A percentile compares a stretch with the other conserved stretches of the same genome.
phyloP scores from a whole-genome alignment of 1,140 invertebrate species.

The Drosophila malerkotliana region DNA sequence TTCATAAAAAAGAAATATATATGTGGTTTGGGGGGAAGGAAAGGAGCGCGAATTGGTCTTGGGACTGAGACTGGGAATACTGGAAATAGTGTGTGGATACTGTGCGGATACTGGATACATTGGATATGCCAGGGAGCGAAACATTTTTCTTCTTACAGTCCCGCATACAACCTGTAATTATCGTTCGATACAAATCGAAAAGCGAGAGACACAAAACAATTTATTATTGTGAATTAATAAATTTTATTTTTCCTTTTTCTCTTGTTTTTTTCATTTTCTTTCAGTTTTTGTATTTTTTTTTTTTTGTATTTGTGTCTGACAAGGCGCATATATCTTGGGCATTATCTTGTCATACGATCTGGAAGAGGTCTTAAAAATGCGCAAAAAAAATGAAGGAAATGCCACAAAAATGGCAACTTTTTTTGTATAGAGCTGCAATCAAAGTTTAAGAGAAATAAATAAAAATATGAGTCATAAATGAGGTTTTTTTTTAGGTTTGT shows the following conservation, averaged over 20 bases:
- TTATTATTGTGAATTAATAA: constrained; percentile 80
- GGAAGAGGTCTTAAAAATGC: constrained; percentile 46
- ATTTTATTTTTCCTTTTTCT: constrained; percentile 61
- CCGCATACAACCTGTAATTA: constrained; percentile 66
- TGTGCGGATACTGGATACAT: background rate
- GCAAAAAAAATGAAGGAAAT: constrained; percentile 9
- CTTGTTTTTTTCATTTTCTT: constrained; percentile 38
- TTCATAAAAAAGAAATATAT: constrained; percentile 1
- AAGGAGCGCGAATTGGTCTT: background rate
- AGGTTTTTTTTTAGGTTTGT: no score
- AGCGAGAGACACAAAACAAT: constrained; percentile 75
- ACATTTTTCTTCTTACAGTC: constrained; percentile 69
- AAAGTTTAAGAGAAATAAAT: background rate
- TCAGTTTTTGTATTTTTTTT: constrained; percentile 14
- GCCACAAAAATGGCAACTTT: background rate
- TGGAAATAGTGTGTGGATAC: constrained; percentile 14
- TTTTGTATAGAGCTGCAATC: background rate
- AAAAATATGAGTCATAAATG: no score
- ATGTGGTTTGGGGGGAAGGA: constrained; percentile 1
- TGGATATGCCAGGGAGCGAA: constrained; percentile 2
- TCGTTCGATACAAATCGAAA: constrained; percentile 79
- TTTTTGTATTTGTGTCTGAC: constrained; percentile 39
- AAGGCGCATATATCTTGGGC: constrained; percentile 71
- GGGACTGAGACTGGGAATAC: background rate
- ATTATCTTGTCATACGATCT: constrained; percentile 77